phyloP scores from a whole-genome alignment of 2,888 invertebrate genomes.

The Stomorhina lunata region DNA sequence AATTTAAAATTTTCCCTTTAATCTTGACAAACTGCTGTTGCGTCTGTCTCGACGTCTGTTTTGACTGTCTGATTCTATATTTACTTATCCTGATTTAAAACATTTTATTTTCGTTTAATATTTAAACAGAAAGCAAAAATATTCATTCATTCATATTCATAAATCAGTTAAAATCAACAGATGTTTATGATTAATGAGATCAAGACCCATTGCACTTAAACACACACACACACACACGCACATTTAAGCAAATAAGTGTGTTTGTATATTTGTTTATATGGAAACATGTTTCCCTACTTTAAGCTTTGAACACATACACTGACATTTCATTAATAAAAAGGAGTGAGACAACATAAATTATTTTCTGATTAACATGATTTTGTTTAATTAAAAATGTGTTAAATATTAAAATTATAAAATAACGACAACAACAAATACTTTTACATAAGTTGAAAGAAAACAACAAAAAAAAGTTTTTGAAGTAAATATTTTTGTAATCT shows the following conservation, averaged over 20 bases:
- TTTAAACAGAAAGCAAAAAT: conserved; percentile 34
- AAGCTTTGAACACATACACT: background rate
- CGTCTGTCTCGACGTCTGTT: background rate
- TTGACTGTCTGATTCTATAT: background rate
- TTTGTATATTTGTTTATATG: too few relatives aligned
- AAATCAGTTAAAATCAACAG: conserved; percentile 62
- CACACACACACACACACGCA: background rate
- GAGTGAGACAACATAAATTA: conserved; percentile 45
- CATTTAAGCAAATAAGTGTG: conserved; percentile 1
- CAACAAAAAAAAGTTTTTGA: background rate
- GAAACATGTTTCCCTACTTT: background rate
- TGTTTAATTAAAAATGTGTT: conserved; percentile 58
- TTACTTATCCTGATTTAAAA: conserved; percentile 19
- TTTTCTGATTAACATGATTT: conserved; percentile 44
- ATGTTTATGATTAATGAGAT: conserved; percentile 62
- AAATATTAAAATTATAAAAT: conserved; percentile 28
- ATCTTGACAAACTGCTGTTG: too few relatives aligned
- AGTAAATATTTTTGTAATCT: background rate
- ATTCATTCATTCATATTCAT: conserved; percentile 58
- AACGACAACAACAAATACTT: too few relatives aligned
- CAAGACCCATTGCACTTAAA: conserved; percentile 23
- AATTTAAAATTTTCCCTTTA: too few relatives aligned
- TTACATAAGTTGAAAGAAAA: too few relatives aligned
- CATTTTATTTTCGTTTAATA: conserved; percentile 13
- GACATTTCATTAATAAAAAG: background rate